phyloP scores from a whole-genome alignment of 2,888 invertebrate species.

The Gnatocerus cornutus region DNA sequence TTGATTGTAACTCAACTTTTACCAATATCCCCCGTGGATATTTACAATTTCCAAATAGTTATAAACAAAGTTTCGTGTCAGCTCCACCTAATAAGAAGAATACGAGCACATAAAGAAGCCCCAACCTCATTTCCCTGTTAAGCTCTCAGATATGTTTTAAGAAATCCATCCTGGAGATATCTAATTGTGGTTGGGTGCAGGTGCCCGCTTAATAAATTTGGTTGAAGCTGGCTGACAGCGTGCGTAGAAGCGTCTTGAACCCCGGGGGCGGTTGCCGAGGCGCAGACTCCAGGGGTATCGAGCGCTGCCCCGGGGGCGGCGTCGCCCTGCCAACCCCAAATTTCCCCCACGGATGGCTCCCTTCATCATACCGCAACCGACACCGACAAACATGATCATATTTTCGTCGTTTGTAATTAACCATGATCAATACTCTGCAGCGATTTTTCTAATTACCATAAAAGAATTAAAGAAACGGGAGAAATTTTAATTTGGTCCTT shows the following conservation, averaged over 20 bases:
- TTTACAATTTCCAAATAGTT: too few relatives aligned
- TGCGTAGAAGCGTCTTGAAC: constrained; percentile 55
- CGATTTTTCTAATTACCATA: constrained; percentile 6
- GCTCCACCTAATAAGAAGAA: too few relatives aligned
- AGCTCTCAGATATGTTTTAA: constrained; percentile 5
- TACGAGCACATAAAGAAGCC: too few relatives aligned
- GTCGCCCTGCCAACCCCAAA: constrained; percentile 66
- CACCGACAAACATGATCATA: constrained; percentile 51
- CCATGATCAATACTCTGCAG: constrained; percentile 39
- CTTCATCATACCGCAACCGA: constrained; percentile 49
- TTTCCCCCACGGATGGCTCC: constrained; percentile 57
- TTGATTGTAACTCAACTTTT: too few relatives aligned
- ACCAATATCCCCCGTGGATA: too few relatives aligned
- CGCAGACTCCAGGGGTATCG: constrained; percentile 62
- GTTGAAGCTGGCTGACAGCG: constrained; percentile 42
- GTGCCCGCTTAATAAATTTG: constrained; percentile 45
- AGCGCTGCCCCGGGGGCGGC: constrained; percentile 65
- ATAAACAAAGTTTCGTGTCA: too few relatives aligned
- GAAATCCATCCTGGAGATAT: constrained; percentile 14
- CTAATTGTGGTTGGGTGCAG: constrained; percentile 40
- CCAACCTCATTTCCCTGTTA: too few relatives aligned
- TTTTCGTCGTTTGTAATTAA: constrained; percentile 43
- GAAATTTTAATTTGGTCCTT: too few relatives aligned
- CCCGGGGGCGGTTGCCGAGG: constrained; percentile 50
- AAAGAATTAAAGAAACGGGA: background rate